A percentile compares a stretch with the other conserved stretches of the same genome.
Evolutionary conservation across 2,888 invertebrate genomes (phyloP).

Genomic region (Coremacera marginata): DNA sequence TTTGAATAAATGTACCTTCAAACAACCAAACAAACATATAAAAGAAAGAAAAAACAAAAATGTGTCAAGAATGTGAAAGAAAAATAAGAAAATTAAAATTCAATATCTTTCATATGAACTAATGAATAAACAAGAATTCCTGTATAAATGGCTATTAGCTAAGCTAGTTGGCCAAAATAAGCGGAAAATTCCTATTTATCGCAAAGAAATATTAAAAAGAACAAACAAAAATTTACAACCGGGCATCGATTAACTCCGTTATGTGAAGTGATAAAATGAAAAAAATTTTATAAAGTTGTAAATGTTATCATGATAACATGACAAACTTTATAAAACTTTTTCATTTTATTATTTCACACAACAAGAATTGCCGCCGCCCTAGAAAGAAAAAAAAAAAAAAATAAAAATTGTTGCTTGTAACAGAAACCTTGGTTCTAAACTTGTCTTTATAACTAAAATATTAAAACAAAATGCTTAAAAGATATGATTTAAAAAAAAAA

Average conservation of each 20-base stretch:
- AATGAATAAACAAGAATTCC: not conserved
- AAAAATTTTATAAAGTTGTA: too few species aligned
- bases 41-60: constrained; percentile 17
- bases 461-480: too few species aligned
- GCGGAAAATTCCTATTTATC: constrained; percentile 21
- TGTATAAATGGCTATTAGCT: not conserved
- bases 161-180: not conserved
- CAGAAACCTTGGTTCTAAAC: too few species aligned
- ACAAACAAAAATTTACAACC: constrained; percentile 12
- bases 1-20: constrained; percentile 2
- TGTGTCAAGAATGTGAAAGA: constrained; percentile 7
- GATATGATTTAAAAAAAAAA: too few species aligned
- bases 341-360: too few species aligned
- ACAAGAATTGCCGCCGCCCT: too few species aligned
- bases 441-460: too few species aligned
- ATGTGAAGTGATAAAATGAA: too few species aligned
- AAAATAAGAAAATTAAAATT: constrained; percentile 28
- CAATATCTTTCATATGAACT: not conserved
- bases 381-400: too few species aligned
- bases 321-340: too few species aligned
- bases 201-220: constrained; percentile 30
- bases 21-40: constrained; percentile 15
- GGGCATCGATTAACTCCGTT: constrained; percentile 6
- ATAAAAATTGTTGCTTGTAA: too few species aligned
- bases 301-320: too few species aligned